Conservation (phyloP, 1,140 invertebrate genomes). For the Melipona quadrifasciata region DNA sequence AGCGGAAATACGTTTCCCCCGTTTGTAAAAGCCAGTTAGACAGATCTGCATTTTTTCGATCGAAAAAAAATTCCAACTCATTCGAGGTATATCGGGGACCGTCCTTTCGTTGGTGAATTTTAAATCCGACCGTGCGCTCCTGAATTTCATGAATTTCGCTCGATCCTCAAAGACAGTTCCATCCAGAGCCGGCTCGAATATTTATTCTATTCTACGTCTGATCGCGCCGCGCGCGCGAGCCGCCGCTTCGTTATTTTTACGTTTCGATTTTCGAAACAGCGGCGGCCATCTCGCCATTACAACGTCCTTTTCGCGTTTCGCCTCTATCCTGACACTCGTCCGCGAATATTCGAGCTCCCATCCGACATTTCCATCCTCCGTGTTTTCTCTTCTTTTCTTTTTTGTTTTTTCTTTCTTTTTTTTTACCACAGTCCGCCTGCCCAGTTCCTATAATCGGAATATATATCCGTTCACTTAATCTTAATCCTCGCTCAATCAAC, state of each 20-base stretch:
- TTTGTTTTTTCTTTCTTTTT: no score
- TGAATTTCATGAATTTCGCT: constrained; percentile 8
- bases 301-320: not conserved
- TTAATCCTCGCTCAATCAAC: not conserved
- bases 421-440: not conserved
- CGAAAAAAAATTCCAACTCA: not conserved
- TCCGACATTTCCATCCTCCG: not conserved
- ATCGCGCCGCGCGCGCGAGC: no score
- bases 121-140: not conserved
- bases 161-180: not conserved
- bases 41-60: not conserved
- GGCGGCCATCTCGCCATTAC: not conserved
- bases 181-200: not conserved
- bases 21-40: not conserved
- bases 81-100: not conserved
- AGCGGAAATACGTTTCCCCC: not conserved
- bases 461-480: not conserved
- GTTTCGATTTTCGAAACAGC: not conserved
- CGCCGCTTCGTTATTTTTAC: not conserved
- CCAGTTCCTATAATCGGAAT: not conserved
- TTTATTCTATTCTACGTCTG: not conserved
- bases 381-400: not conserved
- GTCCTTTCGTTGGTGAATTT: not conserved
- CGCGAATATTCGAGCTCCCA: not conserved
- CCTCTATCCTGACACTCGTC: not conserved